Evolutionary conservation across 2,113 vertebrate genomes (phyloP).

Genomic region (Pyrgilauda ruficollis): DNA sequence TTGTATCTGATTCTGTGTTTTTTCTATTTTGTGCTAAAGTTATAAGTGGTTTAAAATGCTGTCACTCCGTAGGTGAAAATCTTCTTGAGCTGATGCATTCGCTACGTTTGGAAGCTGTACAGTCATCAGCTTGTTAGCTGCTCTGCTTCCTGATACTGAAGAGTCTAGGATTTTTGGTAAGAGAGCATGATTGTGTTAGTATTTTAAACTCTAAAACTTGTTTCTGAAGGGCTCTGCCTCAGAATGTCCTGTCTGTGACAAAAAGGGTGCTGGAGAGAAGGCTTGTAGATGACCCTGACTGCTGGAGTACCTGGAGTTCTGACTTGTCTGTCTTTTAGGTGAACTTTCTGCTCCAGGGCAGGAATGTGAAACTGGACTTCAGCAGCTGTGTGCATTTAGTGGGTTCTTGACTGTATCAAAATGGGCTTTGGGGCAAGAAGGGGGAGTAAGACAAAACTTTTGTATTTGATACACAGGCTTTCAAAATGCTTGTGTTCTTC

Average conservation of each 20-base stretch:
- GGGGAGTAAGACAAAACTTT: neutral
- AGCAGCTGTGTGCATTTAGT: neutral
- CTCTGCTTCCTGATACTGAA: slow-evolving; percentile 16
- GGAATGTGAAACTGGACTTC: neutral
- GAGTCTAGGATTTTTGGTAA: slow-evolving; percentile 36
- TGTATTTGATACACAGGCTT: neutral
- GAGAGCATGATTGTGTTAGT: neutral
- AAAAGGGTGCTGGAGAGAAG: neutral
- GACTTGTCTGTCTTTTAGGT: neutral
- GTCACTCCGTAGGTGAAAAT: neutral
- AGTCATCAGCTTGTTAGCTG: neutral
- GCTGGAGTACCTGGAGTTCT: neutral
- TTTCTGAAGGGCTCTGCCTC: neutral
- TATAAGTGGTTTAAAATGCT: neutral
- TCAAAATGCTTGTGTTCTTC: neutral
- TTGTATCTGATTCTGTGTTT: neutral
- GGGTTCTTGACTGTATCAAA: neutral
- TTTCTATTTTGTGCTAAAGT: neutral
- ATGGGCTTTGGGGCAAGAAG: neutral
- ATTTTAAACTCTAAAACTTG: neutral
- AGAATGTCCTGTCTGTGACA: neutral
- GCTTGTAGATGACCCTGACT: neutral
- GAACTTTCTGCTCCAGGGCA: neutral
- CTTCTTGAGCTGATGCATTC: neutral
- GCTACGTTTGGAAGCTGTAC: neutral